Conservation (phyloP, 1,140 invertebrate genomes). For the Oedothorax gibbosus region DNA sequence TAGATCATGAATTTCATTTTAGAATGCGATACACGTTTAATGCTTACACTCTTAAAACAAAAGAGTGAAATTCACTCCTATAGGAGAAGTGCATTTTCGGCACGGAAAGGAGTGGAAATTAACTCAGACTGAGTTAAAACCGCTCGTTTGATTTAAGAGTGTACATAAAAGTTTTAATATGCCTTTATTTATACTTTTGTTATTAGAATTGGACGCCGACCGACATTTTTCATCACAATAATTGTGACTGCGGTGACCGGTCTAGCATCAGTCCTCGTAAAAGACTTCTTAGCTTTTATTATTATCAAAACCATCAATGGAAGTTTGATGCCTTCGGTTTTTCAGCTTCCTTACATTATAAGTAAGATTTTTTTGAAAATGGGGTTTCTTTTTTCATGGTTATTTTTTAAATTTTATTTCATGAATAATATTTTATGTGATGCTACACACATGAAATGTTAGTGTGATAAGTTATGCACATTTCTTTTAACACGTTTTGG, state of each 20-base stretch:
- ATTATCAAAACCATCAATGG: slow-evolving; percentile 82
- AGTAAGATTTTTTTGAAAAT: slow-evolving; percentile 74
- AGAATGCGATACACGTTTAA: no score
- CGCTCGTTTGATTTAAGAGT: no score
- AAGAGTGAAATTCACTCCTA: no score
- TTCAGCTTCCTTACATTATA: slow-evolving; percentile 94
- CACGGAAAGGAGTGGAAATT: no score
- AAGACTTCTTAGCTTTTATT: slow-evolving; percentile 84
- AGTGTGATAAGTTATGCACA: no score
- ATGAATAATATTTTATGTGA: no score
- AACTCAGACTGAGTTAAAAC: no score
- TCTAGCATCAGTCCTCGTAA: slow-evolving; percentile 65
- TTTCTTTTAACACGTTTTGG: no score
- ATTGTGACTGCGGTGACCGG: slow-evolving; percentile 63
- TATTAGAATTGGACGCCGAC: slow-evolving; percentile 63
- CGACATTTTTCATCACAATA: slow-evolving; percentile 65
- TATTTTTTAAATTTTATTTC: not conserved
- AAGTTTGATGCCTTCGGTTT: slow-evolving; percentile 89
- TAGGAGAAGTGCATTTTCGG: no score
- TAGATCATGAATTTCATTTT: no score
- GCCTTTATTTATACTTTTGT: not conserved
- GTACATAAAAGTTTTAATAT: not conserved
- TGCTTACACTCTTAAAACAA: no score
- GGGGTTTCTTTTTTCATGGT: not conserved
- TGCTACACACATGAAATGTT: no score